These are phyloP conservation scores for Dromas ardeola DNA, from an alignment of 2,113 vertebrate genomes.

Conservation along the genomic window DNA sequence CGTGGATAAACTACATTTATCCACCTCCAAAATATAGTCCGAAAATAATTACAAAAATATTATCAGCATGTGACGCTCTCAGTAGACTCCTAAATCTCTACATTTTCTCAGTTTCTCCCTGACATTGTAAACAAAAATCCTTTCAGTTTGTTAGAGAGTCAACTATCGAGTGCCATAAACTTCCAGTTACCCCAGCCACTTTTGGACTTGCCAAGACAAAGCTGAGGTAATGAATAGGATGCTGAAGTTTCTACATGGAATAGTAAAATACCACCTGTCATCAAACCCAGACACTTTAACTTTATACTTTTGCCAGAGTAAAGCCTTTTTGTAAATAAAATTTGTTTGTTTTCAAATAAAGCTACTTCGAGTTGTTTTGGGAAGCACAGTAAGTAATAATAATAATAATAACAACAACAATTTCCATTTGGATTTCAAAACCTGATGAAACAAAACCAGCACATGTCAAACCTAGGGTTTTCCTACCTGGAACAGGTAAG, in stretches of 20 bases:
- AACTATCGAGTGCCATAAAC: neutral
- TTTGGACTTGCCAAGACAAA: neutral
- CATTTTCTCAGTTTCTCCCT: slow-evolving; percentile 2
- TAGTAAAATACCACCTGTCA: neutral
- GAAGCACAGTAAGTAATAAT: neutral
- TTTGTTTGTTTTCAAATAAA: slow-evolving; percentile 41
- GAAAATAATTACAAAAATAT: neutral
- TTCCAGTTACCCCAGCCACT: neutral
- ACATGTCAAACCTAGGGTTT: slow-evolving; percentile 53
- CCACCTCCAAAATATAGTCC: neutral
- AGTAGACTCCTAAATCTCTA: neutral
- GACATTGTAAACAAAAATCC: slow-evolving; percentile 32
- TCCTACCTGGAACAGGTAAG: slow-evolving; percentile 80
- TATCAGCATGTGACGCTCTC: neutral
- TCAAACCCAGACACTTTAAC: slow-evolving; percentile 38
- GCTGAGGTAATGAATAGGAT: neutral
- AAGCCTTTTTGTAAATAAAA: slow-evolving; percentile 44
- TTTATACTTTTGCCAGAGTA: neutral
- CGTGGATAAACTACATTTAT: neutral
- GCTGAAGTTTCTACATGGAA: neutral
- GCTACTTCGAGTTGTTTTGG: neutral
- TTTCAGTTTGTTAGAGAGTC: slow-evolving; percentile 20
- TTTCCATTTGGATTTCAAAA: slow-evolving; percentile 35
- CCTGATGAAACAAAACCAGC: slow-evolving; percentile 37
- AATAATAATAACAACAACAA: neutral